Evolutionary conservation across 2,888 invertebrate species (phyloP).

Genomic region (Ophion slaviceki): DNA sequence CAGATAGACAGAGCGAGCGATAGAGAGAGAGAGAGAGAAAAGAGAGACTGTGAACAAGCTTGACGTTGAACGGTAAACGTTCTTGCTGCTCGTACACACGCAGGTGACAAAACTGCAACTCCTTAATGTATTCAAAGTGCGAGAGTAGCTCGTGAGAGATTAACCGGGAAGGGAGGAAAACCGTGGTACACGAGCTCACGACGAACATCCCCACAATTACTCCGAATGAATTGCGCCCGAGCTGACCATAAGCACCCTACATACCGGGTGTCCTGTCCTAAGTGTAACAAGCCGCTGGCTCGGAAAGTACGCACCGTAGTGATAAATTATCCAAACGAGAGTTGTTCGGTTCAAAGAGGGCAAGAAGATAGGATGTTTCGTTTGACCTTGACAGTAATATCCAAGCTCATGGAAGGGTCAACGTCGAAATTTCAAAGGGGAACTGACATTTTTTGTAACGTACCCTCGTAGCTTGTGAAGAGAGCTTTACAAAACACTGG

Average conservation of each 20-base stretch:
- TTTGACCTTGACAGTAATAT: background rate
- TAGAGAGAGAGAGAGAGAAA: background rate
- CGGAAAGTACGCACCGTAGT: background rate
- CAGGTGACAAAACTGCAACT: conserved; percentile 72
- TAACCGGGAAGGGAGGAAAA: conserved; percentile 44
- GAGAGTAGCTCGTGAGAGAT: conserved; percentile 38
- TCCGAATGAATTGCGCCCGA: conserved; percentile 26
- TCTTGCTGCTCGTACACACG: conserved; percentile 24
- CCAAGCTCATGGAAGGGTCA: background rate
- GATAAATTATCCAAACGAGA: background rate
- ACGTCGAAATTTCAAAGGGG: background rate
- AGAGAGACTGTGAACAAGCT: background rate
- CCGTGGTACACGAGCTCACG: conserved; percentile 37
- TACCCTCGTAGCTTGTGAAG: background rate
- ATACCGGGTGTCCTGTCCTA: background rate
- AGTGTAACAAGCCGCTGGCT: background rate
- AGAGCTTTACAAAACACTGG: background rate
- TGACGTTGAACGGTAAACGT: conserved; percentile 51
- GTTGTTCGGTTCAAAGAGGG: background rate
- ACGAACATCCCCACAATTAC: conserved; percentile 40
- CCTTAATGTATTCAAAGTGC: conserved; percentile 74
- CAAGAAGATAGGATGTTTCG: background rate
- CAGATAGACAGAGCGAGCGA: background rate
- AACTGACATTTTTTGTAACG: background rate
- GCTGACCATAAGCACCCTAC: conserved; percentile 2